These are phyloP conservation scores for Cynocephalus volans DNA, from an alignment of 2,113 vertebrate species.

Conservation along the genomic window DNA sequence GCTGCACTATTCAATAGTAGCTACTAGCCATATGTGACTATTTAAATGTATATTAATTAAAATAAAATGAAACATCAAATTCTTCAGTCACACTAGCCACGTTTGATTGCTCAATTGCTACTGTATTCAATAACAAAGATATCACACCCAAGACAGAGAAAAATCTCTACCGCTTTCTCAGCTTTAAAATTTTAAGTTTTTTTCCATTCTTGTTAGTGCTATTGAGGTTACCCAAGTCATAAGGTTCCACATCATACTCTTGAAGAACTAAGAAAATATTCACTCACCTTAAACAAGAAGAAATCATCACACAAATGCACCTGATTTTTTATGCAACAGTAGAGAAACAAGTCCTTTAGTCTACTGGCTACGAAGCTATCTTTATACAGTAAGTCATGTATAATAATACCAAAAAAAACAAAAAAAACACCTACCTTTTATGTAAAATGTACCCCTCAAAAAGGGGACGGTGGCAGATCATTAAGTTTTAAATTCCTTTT, in stretches of 20 bases:
- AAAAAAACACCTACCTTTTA: not conserved
- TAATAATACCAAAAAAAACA: slow-evolving; percentile 7
- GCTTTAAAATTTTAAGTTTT: slow-evolving; percentile 35
- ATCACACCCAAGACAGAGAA: not conserved
- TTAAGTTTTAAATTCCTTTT: slow-evolving; percentile 60
- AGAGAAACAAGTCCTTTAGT: slow-evolving; percentile 51
- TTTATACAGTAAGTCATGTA: not conserved
- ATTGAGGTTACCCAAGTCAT: not conserved
- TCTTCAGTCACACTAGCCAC: not conserved
- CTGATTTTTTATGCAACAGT: slow-evolving; percentile 1
- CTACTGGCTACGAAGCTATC: not conserved
- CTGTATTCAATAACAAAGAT: not conserved
- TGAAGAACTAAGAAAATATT: slow-evolving; percentile 61
- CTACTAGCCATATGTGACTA: not conserved
- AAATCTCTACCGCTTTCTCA: not conserved
- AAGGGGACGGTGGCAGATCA: not conserved
- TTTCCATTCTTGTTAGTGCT: not conserved
- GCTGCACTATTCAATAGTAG: not conserved
- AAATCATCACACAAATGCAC: slow-evolving; percentile 14
- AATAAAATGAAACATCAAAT: slow-evolving; percentile 49
- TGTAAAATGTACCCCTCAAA: slow-evolving; percentile 13
- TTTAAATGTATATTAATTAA: slow-evolving; percentile 28
- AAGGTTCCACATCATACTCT: not conserved
- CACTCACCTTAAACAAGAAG: slow-evolving; percentile 1
- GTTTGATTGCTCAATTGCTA: slow-evolving; percentile 16